These are phyloP conservation scores for Drosophila prostipennis DNA, from an alignment of 2,888 invertebrate genomes.

Conservation along the genomic window DNA sequence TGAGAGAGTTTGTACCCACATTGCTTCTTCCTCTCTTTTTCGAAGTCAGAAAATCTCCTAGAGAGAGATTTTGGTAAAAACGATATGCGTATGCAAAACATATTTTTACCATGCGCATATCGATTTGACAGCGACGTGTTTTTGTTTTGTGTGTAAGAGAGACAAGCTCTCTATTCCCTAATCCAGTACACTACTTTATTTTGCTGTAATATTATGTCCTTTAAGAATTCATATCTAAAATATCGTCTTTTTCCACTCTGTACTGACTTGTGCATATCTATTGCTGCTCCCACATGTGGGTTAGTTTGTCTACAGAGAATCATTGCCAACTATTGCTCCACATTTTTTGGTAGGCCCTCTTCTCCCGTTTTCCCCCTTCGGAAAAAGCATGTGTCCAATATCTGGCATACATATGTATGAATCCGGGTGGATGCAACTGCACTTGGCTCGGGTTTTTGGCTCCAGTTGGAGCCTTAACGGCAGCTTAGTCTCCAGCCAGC, in stretches of 20 bases:
- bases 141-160: too few relatives aligned
- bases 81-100: too few relatives aligned
- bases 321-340: constrained; percentile 65
- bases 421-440: constrained; percentile 61
- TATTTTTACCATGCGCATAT: too few relatives aligned
- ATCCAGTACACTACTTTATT: too few relatives aligned
- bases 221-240: background rate
- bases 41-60: too few relatives aligned
- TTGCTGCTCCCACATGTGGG: constrained; percentile 51
- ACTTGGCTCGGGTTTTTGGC: constrained; percentile 47
- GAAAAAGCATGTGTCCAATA: constrained; percentile 66
- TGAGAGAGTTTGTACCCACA: too few relatives aligned
- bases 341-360: constrained; percentile 47
- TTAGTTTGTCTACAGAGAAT: constrained; percentile 50
- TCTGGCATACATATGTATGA: constrained; percentile 47
- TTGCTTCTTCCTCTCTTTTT: too few relatives aligned
- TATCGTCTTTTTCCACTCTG: background rate
- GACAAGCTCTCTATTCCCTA: background rate
- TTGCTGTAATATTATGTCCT: too few relatives aligned
- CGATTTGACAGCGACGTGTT: too few relatives aligned
- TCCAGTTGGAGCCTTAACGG: constrained; percentile 64
- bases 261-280: constrained; percentile 21
- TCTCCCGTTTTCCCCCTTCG: constrained; percentile 16
- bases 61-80: too few relatives aligned
- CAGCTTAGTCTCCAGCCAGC: constrained; percentile 57